Base-by-base conservation (phyloP, 2,797 vertebrate genomes). In the Eutrigla gurnardus region DNA sequence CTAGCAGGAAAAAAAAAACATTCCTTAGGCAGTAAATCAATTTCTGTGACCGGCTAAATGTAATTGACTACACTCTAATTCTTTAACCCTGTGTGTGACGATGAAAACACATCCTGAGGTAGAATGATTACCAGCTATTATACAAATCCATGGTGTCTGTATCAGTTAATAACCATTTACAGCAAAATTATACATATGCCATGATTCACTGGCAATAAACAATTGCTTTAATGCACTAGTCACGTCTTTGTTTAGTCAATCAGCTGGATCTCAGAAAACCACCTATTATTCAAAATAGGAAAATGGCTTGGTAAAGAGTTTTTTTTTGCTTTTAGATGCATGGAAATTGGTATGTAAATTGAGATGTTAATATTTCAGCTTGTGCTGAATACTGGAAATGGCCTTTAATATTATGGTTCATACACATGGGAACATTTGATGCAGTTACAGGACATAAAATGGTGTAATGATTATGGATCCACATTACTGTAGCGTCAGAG, bases 41-140 rank as follows among this genome's bases (percentile, higher is more conserved):
- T 95, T 94, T 94, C 90, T 92, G 90, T 93, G 93, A 95, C 93
- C 93, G 88, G 91, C 92, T 95, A 93, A 96, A 94, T 94, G 93
- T 93, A 95, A 94, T 91, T 89, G 91, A 92, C 93, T 92, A 93
- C 86, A 92, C 90, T 92, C 88, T 93, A 91, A 93, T 95, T 94
- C 92, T 93, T 95, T 95, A 93, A 95, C 94, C 93, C 88, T 85
- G 90, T 68, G 68, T 88, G 86, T 91, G 89, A 91, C 89, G 80
- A 78, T 89, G 91, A 91, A 91, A 92, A 94, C 88, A 87, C 87
- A 88, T 89, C 86, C 88, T 85, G 91, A 90, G 89, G 86, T 92
- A 84, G 83, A 89, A 92, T 93, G 92, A 95, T 95, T 94, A 92
- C 91, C 87, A 80, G 86, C 90, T 90, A 91, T 94, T 94, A 93